A percentile compares a stretch with the other conserved stretches of the same genome.
phyloP scores from a whole-genome alignment of 2,888 invertebrate species.

The Callimorpha dominula region DNA sequence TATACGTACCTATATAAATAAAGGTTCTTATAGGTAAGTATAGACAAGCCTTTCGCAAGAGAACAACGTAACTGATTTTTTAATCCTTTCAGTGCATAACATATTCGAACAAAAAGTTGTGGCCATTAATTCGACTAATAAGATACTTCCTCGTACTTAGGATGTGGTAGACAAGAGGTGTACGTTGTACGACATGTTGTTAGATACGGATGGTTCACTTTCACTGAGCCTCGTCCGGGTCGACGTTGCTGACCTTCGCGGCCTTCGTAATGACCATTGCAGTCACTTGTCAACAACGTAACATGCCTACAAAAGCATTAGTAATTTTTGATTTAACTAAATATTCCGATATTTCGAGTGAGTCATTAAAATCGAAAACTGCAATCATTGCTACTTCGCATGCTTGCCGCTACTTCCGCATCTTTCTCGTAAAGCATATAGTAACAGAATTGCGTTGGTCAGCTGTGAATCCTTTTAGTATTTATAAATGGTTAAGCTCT shows the following conservation, averaged over 20 bases:
- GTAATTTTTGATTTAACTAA: conserved; percentile 13
- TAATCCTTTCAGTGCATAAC: not conserved
- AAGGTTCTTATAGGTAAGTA: not conserved
- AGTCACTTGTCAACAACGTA: conserved; percentile 32
- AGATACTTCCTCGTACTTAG: conserved; percentile 35
- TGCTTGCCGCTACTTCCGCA: conserved; percentile 63
- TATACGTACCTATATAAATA: no score
- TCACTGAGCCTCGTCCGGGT: conserved; percentile 43
- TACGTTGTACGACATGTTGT: conserved; percentile 25
- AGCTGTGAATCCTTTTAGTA: not conserved
- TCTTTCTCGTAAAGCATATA: conserved; percentile 53
- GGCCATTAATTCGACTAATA: conserved; percentile 43
- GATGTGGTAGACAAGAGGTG: conserved; percentile 26
- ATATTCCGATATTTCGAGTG: conserved; percentile 22
- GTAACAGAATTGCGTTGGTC: conserved; percentile 17
- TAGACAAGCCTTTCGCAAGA: no score
- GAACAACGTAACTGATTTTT: not conserved
- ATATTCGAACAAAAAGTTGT: conserved; percentile 9
- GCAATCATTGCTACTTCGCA: conserved; percentile 59
- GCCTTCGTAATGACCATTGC: conserved; percentile 49
- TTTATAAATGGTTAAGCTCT: not conserved
- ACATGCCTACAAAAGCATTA: conserved; percentile 23
- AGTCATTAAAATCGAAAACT: conserved; percentile 44
- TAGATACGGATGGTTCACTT: conserved; percentile 53
- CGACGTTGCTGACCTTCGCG: conserved; percentile 51